Evolutionary conservation across 1,140 invertebrate species (phyloP).

Genomic region (Caenorhabditis elegans): WBcel235 BX284604.4:6801001-6801500

Average conservation of each 20-base stretch:
- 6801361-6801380: no score
- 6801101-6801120: constrained; percentile 38
- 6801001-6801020: no score
- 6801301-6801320: constrained; percentile 40
- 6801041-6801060: no score
- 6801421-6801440: no score
- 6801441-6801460: no score
- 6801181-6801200: not conserved
- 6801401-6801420: no score
- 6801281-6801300: constrained; percentile 11
- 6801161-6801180: constrained; percentile 22
- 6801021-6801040: no score
- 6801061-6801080: constrained; percentile 34
- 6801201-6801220: not conserved
- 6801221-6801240: constrained; percentile 16
- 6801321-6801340: not conserved
- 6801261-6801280: constrained; percentile 39
- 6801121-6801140: constrained; percentile 35
- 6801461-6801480: no score
- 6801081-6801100: constrained; percentile 7
- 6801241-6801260: constrained; percentile 36
- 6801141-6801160: constrained; percentile 27
- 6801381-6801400: no score
- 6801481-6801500: no score
- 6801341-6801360: not conserved